Evolutionary conservation across 1,140 invertebrate genomes (phyloP).

Genomic region (Drosophila bifasciata): DNA sequence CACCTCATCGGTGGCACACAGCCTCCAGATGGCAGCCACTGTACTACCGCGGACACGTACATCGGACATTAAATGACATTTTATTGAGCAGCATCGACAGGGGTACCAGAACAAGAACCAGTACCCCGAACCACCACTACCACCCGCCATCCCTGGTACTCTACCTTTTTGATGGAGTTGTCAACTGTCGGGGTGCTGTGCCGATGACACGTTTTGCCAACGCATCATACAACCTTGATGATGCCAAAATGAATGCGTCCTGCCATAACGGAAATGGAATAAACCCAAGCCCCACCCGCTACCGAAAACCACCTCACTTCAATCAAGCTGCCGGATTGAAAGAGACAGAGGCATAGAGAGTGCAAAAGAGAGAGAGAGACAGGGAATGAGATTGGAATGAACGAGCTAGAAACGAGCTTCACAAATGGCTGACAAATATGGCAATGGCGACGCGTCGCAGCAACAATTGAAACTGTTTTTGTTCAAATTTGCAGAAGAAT

Average conservation of each 20-base stretch:
- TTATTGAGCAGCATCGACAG: constrained; percentile 56
- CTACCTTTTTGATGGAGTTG: constrained; percentile 42
- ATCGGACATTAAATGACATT: constrained; percentile 48
- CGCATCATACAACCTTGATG: constrained; percentile 67
- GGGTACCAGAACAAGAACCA: constrained; percentile 2
- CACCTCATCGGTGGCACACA: background rate
- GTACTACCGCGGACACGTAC: constrained; percentile 23
- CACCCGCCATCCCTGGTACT: background rate
- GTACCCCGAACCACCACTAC: background rate
- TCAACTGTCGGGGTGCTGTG: constrained; percentile 36
- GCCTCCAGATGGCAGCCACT: constrained; percentile 6
- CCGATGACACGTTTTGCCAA: constrained; percentile 74
- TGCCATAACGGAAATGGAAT: constrained; percentile 65
- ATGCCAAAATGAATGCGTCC: constrained; percentile 65
- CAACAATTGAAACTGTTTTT: constrained; percentile 48
- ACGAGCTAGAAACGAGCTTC: constrained; percentile 11
- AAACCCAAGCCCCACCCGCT: constrained; percentile 7
- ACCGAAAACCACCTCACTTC: background rate
- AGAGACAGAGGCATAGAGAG: background rate
- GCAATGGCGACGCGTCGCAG: constrained; percentile 16
- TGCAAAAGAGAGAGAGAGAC: background rate
- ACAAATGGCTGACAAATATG: constrained; percentile 67
- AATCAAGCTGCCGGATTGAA: constrained; percentile 5
- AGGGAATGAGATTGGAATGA: background rate
- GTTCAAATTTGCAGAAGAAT: constrained; percentile 67